A percentile compares a stretch with the other conserved stretches of the same genome.
phyloP scores from a whole-genome alignment of 2,888 invertebrate species.

The Rotaria macrura region DNA sequence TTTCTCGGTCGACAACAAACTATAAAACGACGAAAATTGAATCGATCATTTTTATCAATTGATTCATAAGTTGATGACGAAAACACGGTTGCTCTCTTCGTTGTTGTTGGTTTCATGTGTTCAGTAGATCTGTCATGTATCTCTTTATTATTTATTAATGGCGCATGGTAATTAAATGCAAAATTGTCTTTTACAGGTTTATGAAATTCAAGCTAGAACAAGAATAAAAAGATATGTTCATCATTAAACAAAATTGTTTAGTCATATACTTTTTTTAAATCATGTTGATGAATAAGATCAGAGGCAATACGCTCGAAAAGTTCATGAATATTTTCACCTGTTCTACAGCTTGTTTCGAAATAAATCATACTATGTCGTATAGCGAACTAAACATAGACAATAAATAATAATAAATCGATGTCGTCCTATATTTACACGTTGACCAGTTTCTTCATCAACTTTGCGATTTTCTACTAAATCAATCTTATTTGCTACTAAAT shows the following conservation, averaged over 20 bases:
- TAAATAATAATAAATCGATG: too few relatives aligned
- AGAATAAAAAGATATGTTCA: not conserved
- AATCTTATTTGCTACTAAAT: conserved; percentile 6
- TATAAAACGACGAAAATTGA: not conserved
- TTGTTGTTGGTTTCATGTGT: not conserved
- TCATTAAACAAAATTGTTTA: too few relatives aligned
- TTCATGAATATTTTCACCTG: not conserved
- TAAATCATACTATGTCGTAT: not conserved
- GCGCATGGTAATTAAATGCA: not conserved
- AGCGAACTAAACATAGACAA: not conserved
- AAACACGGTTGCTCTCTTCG: not conserved
- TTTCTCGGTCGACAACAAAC: not conserved
- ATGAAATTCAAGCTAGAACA: not conserved
- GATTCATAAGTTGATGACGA: not conserved
- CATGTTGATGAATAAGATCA: not conserved
- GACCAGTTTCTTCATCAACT: not conserved
- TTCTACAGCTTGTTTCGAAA: not conserved
- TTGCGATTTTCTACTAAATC: not conserved
- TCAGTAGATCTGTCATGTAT: not conserved
- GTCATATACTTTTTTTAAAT: not conserved
- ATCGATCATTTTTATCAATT: not conserved
- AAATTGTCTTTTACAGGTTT: not conserved
- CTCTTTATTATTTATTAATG: not conserved
- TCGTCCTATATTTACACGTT: not conserved
- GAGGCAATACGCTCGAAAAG: not conserved